Evolutionary conservation across 2,113 vertebrate species (phyloP).

Genomic region (Gymnogyps californianus): DNA sequence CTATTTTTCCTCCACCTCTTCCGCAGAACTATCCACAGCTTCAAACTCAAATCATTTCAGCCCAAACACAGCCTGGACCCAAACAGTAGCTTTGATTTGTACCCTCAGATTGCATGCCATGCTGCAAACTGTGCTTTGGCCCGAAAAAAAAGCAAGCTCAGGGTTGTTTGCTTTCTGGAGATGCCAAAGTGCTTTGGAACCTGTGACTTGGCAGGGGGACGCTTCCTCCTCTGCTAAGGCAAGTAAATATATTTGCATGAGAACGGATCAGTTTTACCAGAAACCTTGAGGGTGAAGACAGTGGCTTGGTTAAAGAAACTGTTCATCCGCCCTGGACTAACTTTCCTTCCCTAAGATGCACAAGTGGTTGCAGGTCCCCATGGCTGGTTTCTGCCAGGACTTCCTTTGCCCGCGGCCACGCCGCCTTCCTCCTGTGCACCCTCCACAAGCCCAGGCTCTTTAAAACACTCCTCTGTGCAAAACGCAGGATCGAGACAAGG

Average conservation of each 20-base stretch:
- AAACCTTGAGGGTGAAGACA: neutral
- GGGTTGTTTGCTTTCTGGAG: slow-evolving; percentile 21
- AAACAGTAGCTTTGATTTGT: neutral
- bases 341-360: neutral
- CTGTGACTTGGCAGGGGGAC: neutral
- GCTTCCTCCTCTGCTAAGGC: slow-evolving; percentile 2
- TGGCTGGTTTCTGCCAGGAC: neutral
- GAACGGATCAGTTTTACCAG: neutral
- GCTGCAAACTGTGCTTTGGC: neutral
- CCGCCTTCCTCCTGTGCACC: neutral
- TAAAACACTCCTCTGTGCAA: neutral
- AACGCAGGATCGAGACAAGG: rapidly evolving
- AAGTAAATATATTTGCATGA: neutral
- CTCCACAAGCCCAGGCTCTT: neutral
- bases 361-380: neutral
- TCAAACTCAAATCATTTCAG: neutral
- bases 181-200: slow-evolving; percentile 11
- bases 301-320: neutral
- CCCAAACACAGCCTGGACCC: neutral
- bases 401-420: rapidly evolving
- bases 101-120: rapidly evolving
- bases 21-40: neutral
- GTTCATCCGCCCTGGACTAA: rapidly evolving
- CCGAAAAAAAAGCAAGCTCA: neutral
- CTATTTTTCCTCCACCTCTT: neutral